A percentile compares a stretch with the other conserved stretches of the same genome.
Conservation (phyloP, 2,797 vertebrate species). For the Pipistrellus nathusii region DNA sequence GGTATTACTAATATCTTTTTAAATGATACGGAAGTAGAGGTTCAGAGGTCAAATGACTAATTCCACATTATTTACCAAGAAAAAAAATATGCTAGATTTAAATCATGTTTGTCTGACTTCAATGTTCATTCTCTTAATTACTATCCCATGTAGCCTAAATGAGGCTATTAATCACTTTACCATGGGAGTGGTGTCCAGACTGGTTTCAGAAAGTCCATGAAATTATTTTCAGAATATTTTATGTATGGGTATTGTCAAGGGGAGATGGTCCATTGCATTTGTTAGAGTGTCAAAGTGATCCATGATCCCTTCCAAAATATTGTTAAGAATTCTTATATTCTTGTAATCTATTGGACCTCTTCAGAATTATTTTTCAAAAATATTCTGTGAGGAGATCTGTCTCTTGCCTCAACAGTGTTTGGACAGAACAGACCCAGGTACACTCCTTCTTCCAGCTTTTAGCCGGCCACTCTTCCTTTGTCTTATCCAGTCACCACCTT, state of each 20-base stretch:
- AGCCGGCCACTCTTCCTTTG: too few relatives aligned
- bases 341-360: neutral
- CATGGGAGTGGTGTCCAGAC: neutral
- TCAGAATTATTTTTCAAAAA: slow-evolving; percentile 53
- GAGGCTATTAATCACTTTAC: slow-evolving; percentile 26
- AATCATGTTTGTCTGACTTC: slow-evolving; percentile 30
- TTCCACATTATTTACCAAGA: neutral
- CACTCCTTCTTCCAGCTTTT: too few relatives aligned
- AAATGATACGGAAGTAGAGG: neutral
- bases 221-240: slow-evolving; percentile 52
- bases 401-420: too few relatives aligned
- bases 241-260: neutral
- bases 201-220: slow-evolving; percentile 48
- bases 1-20: slow-evolving; percentile 45
- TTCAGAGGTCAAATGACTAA: slow-evolving; percentile 27
- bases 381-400: neutral
- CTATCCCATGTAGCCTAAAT: slow-evolving; percentile 1
- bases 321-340: slow-evolving; percentile 15
- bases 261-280: neutral
- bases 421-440: too few relatives aligned
- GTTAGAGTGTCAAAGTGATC: slow-evolving; percentile 27
- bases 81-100: slow-evolving; percentile 56
- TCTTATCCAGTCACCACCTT: too few relatives aligned
- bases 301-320: neutral
- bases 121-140: neutral